Percentiles rank a stretch among this genome's conserved stretches.
Evolutionary conservation across 2,113 vertebrate species (phyloP).

Genomic region (Heloderma charlesbogerti): DNA sequence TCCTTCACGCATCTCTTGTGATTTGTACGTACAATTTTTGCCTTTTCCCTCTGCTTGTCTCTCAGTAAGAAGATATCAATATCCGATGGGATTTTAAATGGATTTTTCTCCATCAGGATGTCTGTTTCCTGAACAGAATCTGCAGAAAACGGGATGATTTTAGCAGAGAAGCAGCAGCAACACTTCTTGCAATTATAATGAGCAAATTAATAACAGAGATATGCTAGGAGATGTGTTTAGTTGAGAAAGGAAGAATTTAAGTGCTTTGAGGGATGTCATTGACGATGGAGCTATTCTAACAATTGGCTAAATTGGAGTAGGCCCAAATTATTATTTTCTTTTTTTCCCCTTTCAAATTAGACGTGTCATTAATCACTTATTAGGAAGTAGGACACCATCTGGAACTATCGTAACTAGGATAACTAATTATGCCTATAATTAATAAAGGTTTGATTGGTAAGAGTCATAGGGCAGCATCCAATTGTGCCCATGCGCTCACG

Average conservation of each 20-base stretch:
- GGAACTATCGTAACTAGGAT: too few relatives aligned
- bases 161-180: neutral
- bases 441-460: too few relatives aligned
- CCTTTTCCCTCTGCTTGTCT: slow-evolving; percentile 71
- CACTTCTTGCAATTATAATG: neutral
- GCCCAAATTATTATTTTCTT: too few relatives aligned
- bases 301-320: neutral
- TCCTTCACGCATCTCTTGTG: neutral
- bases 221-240: neutral
- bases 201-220: neutral
- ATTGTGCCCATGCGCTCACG: too few relatives aligned
- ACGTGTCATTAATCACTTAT: too few relatives aligned
- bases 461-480: neutral
- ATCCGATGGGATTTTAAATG: slow-evolving; percentile 72
- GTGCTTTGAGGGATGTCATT: neutral
- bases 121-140: slow-evolving; percentile 19
- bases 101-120: slow-evolving; percentile 56
- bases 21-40: slow-evolving; percentile 63
- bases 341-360: too few relatives aligned
- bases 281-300: neutral
- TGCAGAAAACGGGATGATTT: neutral
- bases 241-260: neutral
- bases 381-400: too few relatives aligned
- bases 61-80: slow-evolving; percentile 73
- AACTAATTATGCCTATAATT: too few relatives aligned